These are phyloP conservation scores for Hystrix brachyura DNA, from an alignment of 2,113 vertebrate genomes.

Conservation along the genomic window DNA sequence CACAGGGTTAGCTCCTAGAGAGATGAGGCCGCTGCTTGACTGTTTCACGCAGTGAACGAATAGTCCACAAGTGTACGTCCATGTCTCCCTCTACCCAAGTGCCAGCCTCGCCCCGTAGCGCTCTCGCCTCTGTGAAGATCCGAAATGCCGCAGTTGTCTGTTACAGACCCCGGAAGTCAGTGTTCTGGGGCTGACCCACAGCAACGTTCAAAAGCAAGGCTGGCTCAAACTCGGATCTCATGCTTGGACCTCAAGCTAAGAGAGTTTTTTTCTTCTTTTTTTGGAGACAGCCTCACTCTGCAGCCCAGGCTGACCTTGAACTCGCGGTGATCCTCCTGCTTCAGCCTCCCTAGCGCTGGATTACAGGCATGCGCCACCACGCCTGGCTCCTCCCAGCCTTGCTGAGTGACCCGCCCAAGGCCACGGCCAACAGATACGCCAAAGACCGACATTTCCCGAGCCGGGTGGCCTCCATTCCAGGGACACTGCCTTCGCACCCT, in stretches of 20 bases:
- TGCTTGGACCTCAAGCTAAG: not conserved
- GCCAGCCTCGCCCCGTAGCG: too few relatives aligned
- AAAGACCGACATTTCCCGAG: too few relatives aligned
- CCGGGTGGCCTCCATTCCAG: fast-evolving
- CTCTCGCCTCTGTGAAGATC: not conserved
- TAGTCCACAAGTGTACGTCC: fast-evolving
- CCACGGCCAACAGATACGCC: not conserved
- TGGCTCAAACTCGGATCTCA: not conserved
- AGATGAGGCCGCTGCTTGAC: not conserved
- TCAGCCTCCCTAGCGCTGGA: not conserved
- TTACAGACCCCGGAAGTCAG: not conserved
- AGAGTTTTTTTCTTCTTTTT: not conserved
- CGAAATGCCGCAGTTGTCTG: not conserved
- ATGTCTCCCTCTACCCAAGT: not conserved
- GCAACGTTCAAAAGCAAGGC: not conserved
- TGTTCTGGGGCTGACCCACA: not conserved
- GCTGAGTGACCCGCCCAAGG: not conserved
- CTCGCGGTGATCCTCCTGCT: not conserved
- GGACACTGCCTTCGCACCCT: fast-evolving
- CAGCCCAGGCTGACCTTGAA: not conserved
- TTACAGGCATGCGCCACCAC: not conserved
- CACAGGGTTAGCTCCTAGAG: not conserved
- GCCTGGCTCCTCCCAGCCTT: not conserved
- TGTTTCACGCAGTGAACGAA: not conserved
- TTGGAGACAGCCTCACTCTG: not conserved